Percentiles rank a stretch among this genome's conserved stretches.
Conservation (phyloP, 2,797 vertebrate genomes). For the Crocidura indochinensis region DNA sequence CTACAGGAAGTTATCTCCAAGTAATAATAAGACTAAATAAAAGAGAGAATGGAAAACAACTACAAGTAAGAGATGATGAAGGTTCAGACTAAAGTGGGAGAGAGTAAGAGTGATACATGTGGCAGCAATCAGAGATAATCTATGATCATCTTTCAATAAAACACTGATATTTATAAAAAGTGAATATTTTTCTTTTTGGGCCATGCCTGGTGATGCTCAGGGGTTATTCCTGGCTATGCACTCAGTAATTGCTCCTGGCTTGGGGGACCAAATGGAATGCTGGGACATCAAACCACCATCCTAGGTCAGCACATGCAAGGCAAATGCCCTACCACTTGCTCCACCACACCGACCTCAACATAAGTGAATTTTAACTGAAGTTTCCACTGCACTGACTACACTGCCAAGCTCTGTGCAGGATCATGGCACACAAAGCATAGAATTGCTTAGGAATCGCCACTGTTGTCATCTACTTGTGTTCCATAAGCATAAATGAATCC, state of each 20-base stretch:
- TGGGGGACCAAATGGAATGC: too few species aligned
- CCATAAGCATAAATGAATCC: not conserved
- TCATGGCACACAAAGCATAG: not conserved
- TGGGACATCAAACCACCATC: too few species aligned
- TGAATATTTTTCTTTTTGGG: too few species aligned
- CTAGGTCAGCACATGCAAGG: too few species aligned
- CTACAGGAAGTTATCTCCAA: too few species aligned
- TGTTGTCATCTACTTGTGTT: not conserved
- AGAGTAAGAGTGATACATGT: not conserved
- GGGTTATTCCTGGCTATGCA: too few species aligned
- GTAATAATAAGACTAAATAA: too few species aligned
- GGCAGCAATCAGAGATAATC: not conserved
- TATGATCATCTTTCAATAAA: slow-evolving; percentile 39
- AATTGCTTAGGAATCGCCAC: not conserved
- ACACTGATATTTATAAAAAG: not conserved
- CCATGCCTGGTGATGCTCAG: too few species aligned
- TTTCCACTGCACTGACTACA: not conserved
- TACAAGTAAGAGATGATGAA: not conserved
- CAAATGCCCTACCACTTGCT: too few species aligned
- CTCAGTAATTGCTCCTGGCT: too few species aligned
- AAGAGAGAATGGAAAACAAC: too few species aligned
- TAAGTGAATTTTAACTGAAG: not conserved
- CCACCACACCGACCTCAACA: too few species aligned
- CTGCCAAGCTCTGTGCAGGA: not conserved
- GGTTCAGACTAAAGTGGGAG: not conserved